Conservation (phyloP, 2,797 vertebrate species). For the Bradypodion pumilum region DNA sequence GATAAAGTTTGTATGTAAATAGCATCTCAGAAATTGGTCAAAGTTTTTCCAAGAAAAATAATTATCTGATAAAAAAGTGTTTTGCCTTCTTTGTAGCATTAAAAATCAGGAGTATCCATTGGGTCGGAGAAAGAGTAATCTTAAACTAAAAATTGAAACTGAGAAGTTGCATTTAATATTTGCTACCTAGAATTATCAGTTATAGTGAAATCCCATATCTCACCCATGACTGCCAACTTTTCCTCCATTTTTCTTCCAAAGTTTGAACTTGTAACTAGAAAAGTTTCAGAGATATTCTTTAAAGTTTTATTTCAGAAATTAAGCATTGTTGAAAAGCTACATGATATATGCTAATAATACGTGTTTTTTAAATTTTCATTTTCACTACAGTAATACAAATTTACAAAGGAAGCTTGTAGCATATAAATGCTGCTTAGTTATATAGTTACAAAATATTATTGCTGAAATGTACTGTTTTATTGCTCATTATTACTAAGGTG, state of each 20-base stretch:
- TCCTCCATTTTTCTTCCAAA: conserved; percentile 58
- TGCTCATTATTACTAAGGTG: no score
- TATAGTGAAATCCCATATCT: no score
- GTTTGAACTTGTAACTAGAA: conserved; percentile 52
- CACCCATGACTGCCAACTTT: conserved; percentile 18
- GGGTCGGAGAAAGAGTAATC: conserved; percentile 29
- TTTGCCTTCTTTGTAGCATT: conserved; percentile 28
- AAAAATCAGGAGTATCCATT: conserved; percentile 35
- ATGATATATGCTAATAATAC: conserved; percentile 41
- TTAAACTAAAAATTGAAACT: conserved; percentile 48
- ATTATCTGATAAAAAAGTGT: neutral
- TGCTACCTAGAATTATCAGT: conserved; percentile 28
- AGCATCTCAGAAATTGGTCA: conserved; percentile 67
- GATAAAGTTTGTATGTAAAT: no score
- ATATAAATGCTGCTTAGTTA: conserved; percentile 46
- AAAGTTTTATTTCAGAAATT: conserved; percentile 36
- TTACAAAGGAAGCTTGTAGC: conserved; percentile 40
- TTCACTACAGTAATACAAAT: conserved; percentile 13
- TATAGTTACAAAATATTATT: conserved; percentile 33
- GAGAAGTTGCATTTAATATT: conserved; percentile 37
- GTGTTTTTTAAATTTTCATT: neutral
- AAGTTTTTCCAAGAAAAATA: neutral
- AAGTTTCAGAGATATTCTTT: conserved; percentile 61
- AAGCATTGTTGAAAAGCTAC: conserved; percentile 65
- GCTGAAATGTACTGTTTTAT: no score